Evolutionary conservation across 2,113 vertebrate species (phyloP), one percentile per base, ranked within the genome.

Genomic region (Typhlomys cinereus): DNA sequence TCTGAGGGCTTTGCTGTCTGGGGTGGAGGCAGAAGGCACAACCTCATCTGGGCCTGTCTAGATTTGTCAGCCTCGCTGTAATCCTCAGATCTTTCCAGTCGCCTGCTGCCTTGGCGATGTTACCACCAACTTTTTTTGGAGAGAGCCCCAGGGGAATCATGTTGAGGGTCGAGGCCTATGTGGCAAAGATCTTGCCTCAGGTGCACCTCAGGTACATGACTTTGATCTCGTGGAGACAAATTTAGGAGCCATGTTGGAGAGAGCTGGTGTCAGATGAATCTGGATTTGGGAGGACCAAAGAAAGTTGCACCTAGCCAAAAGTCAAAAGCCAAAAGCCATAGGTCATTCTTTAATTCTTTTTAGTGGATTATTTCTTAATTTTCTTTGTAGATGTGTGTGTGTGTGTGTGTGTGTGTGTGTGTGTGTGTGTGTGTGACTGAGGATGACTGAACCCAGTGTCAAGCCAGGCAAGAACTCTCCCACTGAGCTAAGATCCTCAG

Each of bases 81-180:
- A 99, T 99, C 96, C 99, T 97, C 96, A 99, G 98, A 34, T 99
- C 99, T 96, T 99, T 99, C 99, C 99, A 99, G 97, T 99, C 99
- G 4, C 99, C 99, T 0, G 99, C 99, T 1, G 99, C 99, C 97
- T 99, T 99, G 96, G 99, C 99, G 0, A 99, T 99, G 97, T 99
- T 99, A 85, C 99, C 99, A 85, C 99, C 99, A 59, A 99, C 99
- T 92, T 99, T 99, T 93, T 99, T 99, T 84, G 99, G 99, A 96
- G 99, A 99, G 99, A 99, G 96, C 93, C 99, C 99, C 93, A 99
- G 95, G 6, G 99, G 99, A 4, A 99, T 99, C n/a, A 99, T 99
- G 95, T 99, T 99, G 52, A 99, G 99, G 83, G 99, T 99, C 98
- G 99, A 95, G 6, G 99, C 99, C 0, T 99, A 99, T 15, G 99